Percentiles rank a stretch among this genome's conserved stretches.
phyloP scores from a whole-genome alignment of 2,888 invertebrate genomes.

The Tachina grossa region DNA sequence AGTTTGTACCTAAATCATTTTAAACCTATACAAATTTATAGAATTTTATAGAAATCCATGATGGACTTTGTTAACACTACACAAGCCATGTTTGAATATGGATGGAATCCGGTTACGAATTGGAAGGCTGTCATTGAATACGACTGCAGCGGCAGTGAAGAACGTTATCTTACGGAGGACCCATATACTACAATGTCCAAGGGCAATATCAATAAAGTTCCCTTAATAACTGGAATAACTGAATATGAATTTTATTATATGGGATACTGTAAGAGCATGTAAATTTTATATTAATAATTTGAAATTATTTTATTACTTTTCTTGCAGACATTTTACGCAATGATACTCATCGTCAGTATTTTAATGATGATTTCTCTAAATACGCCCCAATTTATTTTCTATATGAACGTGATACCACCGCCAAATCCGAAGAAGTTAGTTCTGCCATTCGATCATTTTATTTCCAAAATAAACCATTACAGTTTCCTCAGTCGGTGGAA shows the following conservation, averaged over 20 bases:
- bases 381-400: slow-evolving; percentile 80
- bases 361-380: slow-evolving; percentile 77
- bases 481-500: slow-evolving; percentile 73
- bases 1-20: slow-evolving; percentile 11
- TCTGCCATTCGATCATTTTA: slow-evolving; percentile 73
- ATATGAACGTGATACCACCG: slow-evolving; percentile 78
- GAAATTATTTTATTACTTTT: background rate
- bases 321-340: slow-evolving; percentile 84
- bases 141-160: slow-evolving; percentile 85
- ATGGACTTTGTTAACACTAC: slow-evolving; percentile 76
- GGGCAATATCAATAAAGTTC: slow-evolving; percentile 85
- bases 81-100: slow-evolving; percentile 78
- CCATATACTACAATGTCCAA: slow-evolving; percentile 84
- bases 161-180: slow-evolving; percentile 85
- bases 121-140: slow-evolving; percentile 87
- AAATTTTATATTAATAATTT: background rate
- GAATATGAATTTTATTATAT: slow-evolving; percentile 86
- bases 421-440: slow-evolving; percentile 79
- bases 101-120: slow-evolving; percentile 79
- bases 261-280: slow-evolving; percentile 82
- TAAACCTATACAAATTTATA: background rate
- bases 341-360: slow-evolving; percentile 80
- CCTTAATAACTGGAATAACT: slow-evolving; percentile 86
- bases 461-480: slow-evolving; percentile 72
- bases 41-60: slow-evolving; percentile 74